A percentile compares a stretch with the other conserved stretches of the same genome.
These are phyloP conservation scores for Oophaga pumilio DNA, from an alignment of 2,113 vertebrate genomes.

Conservation along the genomic window DNA sequence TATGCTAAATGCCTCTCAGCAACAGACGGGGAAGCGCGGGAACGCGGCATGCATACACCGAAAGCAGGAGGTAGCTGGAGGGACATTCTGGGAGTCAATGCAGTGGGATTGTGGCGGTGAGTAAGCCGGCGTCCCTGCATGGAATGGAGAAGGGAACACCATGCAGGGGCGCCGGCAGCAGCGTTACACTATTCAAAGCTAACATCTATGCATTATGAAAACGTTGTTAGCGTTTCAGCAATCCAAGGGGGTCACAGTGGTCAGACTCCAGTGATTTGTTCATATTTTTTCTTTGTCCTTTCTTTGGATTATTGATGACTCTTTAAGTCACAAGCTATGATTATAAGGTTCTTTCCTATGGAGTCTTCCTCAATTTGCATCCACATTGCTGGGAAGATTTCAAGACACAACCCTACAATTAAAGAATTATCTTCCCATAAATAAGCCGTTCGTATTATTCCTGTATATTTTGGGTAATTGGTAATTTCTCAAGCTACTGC, in stretches of 20 bases:
- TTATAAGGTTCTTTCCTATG: neutral
- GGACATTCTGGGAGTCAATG: too few relatives aligned
- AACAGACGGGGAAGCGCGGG: too few relatives aligned
- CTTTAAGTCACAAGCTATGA: neutral
- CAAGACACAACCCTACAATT: neutral
- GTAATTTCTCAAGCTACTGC: neutral
- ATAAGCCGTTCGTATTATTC: neutral
- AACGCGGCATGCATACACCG: too few relatives aligned
- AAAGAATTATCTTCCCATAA: neutral
- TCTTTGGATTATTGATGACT: neutral
- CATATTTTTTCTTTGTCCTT: neutral
- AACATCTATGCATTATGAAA: neutral
- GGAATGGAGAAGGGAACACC: too few relatives aligned
- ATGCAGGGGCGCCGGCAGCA: too few relatives aligned
- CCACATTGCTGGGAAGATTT: neutral
- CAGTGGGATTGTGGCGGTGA: too few relatives aligned
- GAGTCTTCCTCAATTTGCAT: neutral
- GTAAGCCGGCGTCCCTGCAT: too few relatives aligned
- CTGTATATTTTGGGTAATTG: neutral
- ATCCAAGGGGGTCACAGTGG: neutral
- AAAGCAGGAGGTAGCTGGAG: too few relatives aligned
- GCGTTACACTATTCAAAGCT: neutral
- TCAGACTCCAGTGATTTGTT: neutral
- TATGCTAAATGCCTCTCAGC: too few relatives aligned
- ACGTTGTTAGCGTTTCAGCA: neutral